Evolutionary conservation across 2,797 vertebrate species (phyloP).

Genomic region (Pempheris klunzingeri): DNA sequence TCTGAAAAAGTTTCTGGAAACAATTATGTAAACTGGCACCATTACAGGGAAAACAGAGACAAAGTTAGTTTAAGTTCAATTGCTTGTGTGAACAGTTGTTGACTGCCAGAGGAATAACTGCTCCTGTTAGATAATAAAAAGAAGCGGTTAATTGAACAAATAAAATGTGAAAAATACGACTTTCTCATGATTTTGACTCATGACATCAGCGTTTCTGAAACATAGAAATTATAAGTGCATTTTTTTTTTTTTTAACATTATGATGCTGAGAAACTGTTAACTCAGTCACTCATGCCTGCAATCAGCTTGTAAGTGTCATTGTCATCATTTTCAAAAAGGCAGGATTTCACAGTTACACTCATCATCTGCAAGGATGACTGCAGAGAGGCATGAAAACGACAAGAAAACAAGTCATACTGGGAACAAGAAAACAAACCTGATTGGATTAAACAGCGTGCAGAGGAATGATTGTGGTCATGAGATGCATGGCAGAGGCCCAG

Average conservation of each 20-base stretch:
- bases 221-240: no score
- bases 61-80: neutral
- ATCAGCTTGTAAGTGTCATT: slow-evolving; percentile 20
- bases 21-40: neutral
- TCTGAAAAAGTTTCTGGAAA: slow-evolving; percentile 3
- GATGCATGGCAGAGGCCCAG: slow-evolving; percentile 31
- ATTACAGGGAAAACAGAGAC: neutral
- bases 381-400: slow-evolving; percentile 22
- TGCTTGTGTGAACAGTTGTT: neutral
- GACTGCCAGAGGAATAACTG: neutral
- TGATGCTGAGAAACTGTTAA: neutral
- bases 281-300: slow-evolving; percentile 9
- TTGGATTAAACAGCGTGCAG: slow-evolving; percentile 22
- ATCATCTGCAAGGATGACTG: slow-evolving; percentile 24
- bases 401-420: slow-evolving; percentile 13
- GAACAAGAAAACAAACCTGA: slow-evolving; percentile 24
- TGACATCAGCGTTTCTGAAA: neutral
- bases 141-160: neutral
- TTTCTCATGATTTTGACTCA: neutral
- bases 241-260: neutral
- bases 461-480: slow-evolving; percentile 6
- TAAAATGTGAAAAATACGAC: neutral
- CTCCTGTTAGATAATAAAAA: neutral
- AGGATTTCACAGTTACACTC: slow-evolving; percentile 44
- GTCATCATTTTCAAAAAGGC: slow-evolving; percentile 34